phyloP scores from a whole-genome alignment of 2,113 vertebrate species.

The Oryzias curvinotus region DNA sequence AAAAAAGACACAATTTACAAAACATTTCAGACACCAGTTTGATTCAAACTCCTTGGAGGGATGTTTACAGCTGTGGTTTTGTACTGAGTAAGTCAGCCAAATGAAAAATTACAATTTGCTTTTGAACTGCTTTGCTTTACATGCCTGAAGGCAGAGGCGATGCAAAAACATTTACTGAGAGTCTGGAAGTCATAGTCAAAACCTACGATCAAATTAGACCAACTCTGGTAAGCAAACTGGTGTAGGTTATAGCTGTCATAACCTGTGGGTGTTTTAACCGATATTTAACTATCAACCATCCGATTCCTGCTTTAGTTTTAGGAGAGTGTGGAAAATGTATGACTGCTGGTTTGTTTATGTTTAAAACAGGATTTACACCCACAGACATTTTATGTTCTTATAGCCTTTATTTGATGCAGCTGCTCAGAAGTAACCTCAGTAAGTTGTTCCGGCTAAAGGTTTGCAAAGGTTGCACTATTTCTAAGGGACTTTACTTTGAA shows the following conservation, averaged over 20 bases:
- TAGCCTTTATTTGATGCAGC: slow-evolving; percentile 10
- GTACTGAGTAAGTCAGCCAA: neutral
- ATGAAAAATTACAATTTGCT: slow-evolving; percentile 11
- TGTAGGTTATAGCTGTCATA: slow-evolving; percentile 38
- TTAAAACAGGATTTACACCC: neutral
- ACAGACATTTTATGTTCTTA: slow-evolving; percentile 13
- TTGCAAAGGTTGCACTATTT: neutral
- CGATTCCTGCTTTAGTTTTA: slow-evolving; percentile 28
- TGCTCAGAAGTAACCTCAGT: slow-evolving; percentile 10
- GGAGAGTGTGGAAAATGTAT: slow-evolving; percentile 26
- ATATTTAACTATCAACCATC: slow-evolving; percentile 31
- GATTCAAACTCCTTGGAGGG: slow-evolving; percentile 3
- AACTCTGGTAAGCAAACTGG: slow-evolving; percentile 40
- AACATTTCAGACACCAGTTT: slow-evolving; percentile 15
- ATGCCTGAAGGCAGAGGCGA: slow-evolving; percentile 21
- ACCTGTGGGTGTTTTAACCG: slow-evolving; percentile 35
- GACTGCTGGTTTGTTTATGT: slow-evolving; percentile 22
- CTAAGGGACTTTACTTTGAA: neutral
- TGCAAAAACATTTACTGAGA: slow-evolving; percentile 7
- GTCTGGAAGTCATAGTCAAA: slow-evolving; percentile 27
- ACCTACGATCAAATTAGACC: slow-evolving; percentile 27
- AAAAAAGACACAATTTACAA: neutral
- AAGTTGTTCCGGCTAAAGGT: neutral
- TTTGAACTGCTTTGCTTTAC: slow-evolving; percentile 5
- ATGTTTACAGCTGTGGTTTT: slow-evolving; percentile 34